Conservation (phyloP, 2,888 invertebrate species). For the Ophioninae sp. region DNA sequence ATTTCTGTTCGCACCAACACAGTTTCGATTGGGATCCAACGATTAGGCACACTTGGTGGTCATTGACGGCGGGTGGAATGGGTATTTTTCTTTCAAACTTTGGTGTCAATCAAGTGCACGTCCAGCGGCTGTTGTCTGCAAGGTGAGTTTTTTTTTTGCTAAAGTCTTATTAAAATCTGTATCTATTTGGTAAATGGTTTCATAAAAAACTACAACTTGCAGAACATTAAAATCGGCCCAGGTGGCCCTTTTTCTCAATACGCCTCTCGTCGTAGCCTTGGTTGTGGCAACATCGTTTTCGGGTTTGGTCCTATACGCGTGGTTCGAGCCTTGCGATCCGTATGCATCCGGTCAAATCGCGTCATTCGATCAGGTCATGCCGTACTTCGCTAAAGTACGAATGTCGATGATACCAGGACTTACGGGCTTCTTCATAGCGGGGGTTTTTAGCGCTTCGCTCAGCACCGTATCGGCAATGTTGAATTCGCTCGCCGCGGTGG, state of each 20-base stretch:
- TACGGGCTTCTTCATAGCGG: slow-evolving; percentile 80
- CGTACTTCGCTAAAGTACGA: slow-evolving; percentile 88
- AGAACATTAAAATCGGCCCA: slow-evolving; percentile 54
- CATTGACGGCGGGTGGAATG: slow-evolving; percentile 88
- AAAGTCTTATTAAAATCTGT: background rate
- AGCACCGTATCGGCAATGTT: slow-evolving; percentile 96
- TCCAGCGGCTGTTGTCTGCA: slow-evolving; percentile 88
- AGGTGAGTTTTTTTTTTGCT: slow-evolving; percentile 81
- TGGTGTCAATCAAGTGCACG: slow-evolving; percentile 93
- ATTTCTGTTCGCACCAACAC: slow-evolving; percentile 18
- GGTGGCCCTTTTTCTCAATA: slow-evolving; percentile 88
- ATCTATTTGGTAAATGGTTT: background rate
- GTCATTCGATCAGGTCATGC: slow-evolving; percentile 89
- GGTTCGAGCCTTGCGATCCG: slow-evolving; percentile 92
- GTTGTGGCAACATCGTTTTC: slow-evolving; percentile 86
- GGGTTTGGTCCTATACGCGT: slow-evolving; percentile 92
- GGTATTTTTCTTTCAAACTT: slow-evolving; percentile 90
- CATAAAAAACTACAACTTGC: background rate
- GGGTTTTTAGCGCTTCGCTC: slow-evolving; percentile 95
- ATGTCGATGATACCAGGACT: slow-evolving; percentile 79
- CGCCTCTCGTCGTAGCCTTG: slow-evolving; percentile 88
- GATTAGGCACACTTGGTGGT: slow-evolving; percentile 91
- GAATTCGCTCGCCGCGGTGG: slow-evolving; percentile 94
- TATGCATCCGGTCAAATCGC: slow-evolving; percentile 84
- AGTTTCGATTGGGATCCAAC: slow-evolving; percentile 91